phyloP scores from a whole-genome alignment of 2,113 vertebrate species.

The Oncorhynchus gorbuscha region DNA sequence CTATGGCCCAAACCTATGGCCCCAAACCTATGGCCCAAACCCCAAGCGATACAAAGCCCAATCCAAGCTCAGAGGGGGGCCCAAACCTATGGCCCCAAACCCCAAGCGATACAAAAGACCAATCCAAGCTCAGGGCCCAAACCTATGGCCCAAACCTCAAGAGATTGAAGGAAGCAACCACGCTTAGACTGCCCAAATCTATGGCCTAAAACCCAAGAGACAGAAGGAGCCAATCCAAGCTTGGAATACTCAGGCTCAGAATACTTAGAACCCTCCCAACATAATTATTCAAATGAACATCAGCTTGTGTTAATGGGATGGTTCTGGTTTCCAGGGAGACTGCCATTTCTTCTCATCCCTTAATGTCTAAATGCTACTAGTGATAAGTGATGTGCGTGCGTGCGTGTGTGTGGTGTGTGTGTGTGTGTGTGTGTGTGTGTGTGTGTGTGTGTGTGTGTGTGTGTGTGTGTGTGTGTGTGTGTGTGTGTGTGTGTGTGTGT shows the following conservation, averaged over 20 bases:
- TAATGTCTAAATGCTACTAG: conserved; percentile 52
- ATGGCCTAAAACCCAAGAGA: neutral
- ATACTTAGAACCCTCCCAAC: conserved; percentile 6
- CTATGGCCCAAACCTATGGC: no score
- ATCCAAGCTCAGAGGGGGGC: no score
- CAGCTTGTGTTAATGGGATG: conserved; percentile 24
- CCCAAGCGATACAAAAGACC: no score
- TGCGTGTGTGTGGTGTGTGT: no score
- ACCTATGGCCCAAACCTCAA: neutral
- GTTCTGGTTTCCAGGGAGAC: conserved; percentile 46
- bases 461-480: no score
- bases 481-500: no score
- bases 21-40: no score
- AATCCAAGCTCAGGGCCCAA: no score
- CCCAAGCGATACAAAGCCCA: no score
- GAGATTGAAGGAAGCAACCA: neutral
- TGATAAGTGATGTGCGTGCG: conserved; percentile 26
- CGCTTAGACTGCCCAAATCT: no score
- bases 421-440: neutral
- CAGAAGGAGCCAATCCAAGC: neutral
- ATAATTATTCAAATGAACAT: conserved; percentile 29
- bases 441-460: no score
- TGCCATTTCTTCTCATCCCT: conserved; percentile 22
- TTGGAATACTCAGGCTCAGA: neutral
- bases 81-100: no score